Evolutionary conservation across 2,797 vertebrate species (phyloP), one percentile per base, ranked within the genome.

Genomic region (Pitangus sulphuratus): DNA sequence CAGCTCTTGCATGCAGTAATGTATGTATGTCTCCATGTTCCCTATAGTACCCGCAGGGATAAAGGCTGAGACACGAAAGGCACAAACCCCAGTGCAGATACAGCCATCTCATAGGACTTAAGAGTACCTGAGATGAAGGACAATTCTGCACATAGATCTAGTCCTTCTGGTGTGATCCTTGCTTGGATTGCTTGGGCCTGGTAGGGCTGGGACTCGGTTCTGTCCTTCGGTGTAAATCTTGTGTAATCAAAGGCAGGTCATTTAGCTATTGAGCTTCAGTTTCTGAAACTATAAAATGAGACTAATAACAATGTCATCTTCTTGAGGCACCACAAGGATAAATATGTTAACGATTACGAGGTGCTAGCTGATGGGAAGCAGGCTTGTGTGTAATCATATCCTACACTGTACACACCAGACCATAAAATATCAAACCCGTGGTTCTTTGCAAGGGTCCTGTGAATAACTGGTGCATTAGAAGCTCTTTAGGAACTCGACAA

Each of bases 231-330:
- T 81, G 33, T 84, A 68, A 80, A 90, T 84, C 66, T 91, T 64
- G 24, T 66, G 24, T 90, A 84, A 79, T 79, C 54, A 79, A 89
- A 95, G 35, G 62, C 65, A 83, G 83, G 72, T 89, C 22, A 48
- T 87, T 85, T 58, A 84, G 65, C 51, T 91, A 70, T 88, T 90
- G 77, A 86, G 74, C 91, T 94, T 96, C 85, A 91, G 70, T 84
- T 95, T 95, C 85, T 90, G 77, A 81, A 84, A 84, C 74, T 91
- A 53, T 93, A 90, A 93, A 95, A 93, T 77, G 80, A 56, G 72
- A 82, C 77, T 82, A 95, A 93, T 88, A 96, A 86, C 91, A 95
- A 79, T 96, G 94, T 95, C 96, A 84, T 97, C 89, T 94, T 95
- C 83, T 88, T 64, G 87, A 94, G 87, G 87, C 82, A 93, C 77